phyloP scores from a whole-genome alignment of 2,113 vertebrate genomes.

The Lophochroa leadbeateri region DNA sequence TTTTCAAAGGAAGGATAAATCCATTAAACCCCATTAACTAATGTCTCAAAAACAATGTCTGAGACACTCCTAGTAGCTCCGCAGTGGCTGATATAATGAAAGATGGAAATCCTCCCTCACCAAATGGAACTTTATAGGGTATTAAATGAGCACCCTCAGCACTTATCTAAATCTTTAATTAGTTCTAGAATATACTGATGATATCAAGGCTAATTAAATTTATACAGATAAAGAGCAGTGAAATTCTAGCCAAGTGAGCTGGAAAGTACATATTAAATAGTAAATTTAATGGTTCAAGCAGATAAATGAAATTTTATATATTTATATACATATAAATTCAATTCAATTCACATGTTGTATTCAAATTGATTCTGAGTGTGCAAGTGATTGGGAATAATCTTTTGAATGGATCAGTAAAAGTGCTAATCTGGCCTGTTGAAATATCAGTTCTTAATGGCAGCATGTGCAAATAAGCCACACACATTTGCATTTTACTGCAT shows the following conservation, averaged over 20 bases:
- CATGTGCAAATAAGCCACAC: constrained; percentile 70
- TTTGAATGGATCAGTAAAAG: constrained; percentile 68
- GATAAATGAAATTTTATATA: constrained; percentile 76
- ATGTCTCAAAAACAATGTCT: constrained; percentile 55
- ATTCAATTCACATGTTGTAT: constrained; percentile 77
- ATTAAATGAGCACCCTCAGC: constrained; percentile 82
- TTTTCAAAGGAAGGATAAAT: constrained; percentile 59
- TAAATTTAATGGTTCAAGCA: constrained; percentile 79
- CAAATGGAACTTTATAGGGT: constrained; percentile 77
- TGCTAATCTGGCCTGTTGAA: constrained; percentile 72
- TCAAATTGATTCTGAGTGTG: constrained; percentile 80
- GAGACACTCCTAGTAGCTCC: constrained; percentile 37
- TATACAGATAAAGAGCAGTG: constrained; percentile 83
- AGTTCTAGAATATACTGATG: constrained; percentile 86
- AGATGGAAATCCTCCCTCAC: constrained; percentile 70
- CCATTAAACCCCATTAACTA: constrained; percentile 66
- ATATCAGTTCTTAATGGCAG: constrained; percentile 75
- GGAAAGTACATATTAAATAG: constrained; percentile 82
- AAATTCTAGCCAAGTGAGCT: constrained; percentile 83
- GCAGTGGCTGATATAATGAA: constrained; percentile 28
- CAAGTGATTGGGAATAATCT: constrained; percentile 74
- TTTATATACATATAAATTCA: constrained; percentile 74
- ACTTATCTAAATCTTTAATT: constrained; percentile 89
- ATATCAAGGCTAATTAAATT: constrained; percentile 88
- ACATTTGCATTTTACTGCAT: constrained; percentile 76